Evolutionary conservation across 2,113 vertebrate species (phyloP).

Genomic region (Lota lota): DNA sequence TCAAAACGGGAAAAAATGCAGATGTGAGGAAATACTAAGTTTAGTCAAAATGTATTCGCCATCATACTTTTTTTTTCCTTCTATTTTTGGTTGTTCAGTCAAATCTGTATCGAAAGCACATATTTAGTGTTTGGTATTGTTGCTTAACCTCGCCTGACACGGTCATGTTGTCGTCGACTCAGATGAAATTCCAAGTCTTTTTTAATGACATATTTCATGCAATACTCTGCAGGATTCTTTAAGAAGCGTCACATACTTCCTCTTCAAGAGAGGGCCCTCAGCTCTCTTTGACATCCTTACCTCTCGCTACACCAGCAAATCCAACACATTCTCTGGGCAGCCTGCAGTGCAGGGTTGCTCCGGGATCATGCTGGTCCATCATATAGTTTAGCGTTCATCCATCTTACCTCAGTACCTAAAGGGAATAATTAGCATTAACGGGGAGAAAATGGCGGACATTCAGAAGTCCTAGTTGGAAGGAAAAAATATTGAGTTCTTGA

Average conservation of each 20-base stretch:
- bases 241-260: conserved; percentile 28
- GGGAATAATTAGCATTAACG: background rate
- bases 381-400: background rate
- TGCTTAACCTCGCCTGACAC: background rate
- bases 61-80: conserved; percentile 13
- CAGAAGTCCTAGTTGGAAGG: conserved; percentile 24
- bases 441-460: background rate
- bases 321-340: conserved; percentile 1
- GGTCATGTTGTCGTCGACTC: background rate
- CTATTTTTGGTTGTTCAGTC: background rate
- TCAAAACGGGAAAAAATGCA: no score
- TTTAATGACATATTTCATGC: conserved; percentile 11
- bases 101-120: background rate
- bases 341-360: conserved; percentile 2
- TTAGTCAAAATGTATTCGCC: no score
- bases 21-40: no score
- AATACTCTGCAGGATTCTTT: conserved; percentile 7
- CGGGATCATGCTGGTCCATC: conserved; percentile 1
- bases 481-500: conserved; percentile 27
- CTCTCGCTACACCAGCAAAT: background rate
- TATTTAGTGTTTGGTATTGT: background rate
- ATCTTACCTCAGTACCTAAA: background rate
- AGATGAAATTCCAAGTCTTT: background rate
- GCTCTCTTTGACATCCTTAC: background rate
- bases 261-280: background rate